A percentile compares a stretch with the other conserved stretches of the same genome.
These are phyloP conservation scores for Drosophila eugracilis DNA, from an alignment of 1,140 invertebrate species.

Conservation along the genomic window DNA sequence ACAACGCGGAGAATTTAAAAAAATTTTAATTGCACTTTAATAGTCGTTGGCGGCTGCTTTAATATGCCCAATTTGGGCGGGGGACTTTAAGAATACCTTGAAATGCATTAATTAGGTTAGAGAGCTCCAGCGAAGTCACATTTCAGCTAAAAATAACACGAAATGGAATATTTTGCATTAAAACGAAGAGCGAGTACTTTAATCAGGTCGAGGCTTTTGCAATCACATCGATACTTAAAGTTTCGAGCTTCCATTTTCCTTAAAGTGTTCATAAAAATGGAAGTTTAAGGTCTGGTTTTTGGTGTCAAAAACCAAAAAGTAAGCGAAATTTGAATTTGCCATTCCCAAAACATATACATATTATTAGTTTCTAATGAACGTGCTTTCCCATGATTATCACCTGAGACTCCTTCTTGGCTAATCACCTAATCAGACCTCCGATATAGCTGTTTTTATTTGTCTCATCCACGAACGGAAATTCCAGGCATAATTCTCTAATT, in stretches of 20 bases:
- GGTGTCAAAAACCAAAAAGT: neutral
- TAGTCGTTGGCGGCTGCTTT: conserved; percentile 60
- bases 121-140: conserved; percentile 15
- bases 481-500: conserved; percentile 81
- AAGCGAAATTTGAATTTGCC: neutral
- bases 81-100: conserved; percentile 23
- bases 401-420: conserved; percentile 23
- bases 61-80: conserved; percentile 57
- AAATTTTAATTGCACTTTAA: conserved; percentile 79
- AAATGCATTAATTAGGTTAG: conserved; percentile 49
- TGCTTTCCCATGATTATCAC: conserved; percentile 40
- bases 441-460: conserved; percentile 44
- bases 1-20: conserved; percentile 41
- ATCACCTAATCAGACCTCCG: conserved; percentile 58
- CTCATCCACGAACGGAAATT: conserved; percentile 68
- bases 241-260: neutral
- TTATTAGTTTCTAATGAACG: neutral
- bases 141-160: conserved; percentile 5
- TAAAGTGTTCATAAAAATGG: conserved; percentile 1
- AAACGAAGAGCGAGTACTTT: neutral
- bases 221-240: neutral
- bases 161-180: conserved; percentile 13
- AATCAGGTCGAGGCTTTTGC: conserved; percentile 6
- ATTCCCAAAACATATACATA: neutral
- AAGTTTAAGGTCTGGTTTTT: neutral